Base-by-base conservation (phyloP, 2,888 invertebrate genomes). In the Tineola bisselliella region DNA sequence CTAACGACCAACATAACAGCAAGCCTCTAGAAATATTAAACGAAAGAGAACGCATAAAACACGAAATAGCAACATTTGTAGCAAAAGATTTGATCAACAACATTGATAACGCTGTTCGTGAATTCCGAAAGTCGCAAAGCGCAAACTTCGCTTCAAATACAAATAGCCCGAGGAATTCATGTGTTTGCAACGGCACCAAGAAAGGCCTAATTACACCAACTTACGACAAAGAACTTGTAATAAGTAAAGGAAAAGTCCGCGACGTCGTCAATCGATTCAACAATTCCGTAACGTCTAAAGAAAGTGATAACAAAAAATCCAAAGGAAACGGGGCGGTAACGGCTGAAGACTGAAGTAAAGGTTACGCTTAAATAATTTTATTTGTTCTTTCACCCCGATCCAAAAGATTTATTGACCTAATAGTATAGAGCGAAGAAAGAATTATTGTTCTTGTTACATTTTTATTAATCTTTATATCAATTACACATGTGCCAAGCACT, bases 201-300 rank as follows among this genome's bases (percentile, higher is more conserved):
- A 61, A 61, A 66, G 76, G 74, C 61, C 68, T 79, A 62, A 81
- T 83, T 18, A 84, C 81, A 0, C 84, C 87, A 0, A 82, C 79
- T 0, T 84, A 86, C 61, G 86, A 86, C 61, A 84, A 81, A 63
- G 84, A 79, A 65, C 72, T 84, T 10, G 82, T 86, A 0, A 84
- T 87, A 60, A 84, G 80, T 65, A 87, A 84, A 70, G 86, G 87
- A 0, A 87, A 84, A 65, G 88, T 88, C 1, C 75, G 87, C 63
- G 87, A 87, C 64, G 87, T 86, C 0, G 86, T 88, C 0, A 86
- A 87, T 58, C 76, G 77, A 71, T 80, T 88, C 61, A 87, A 87
- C 63, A 83, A 69, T 31, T 72, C 74, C 59, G 74, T 76, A 52
- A 66, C 63, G 6, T 64, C 67, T 11, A 66, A 68, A n/a, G 62